phyloP scores from a whole-genome alignment of 2,888 invertebrate genomes.

The Yponomeuta sedellus region DNA sequence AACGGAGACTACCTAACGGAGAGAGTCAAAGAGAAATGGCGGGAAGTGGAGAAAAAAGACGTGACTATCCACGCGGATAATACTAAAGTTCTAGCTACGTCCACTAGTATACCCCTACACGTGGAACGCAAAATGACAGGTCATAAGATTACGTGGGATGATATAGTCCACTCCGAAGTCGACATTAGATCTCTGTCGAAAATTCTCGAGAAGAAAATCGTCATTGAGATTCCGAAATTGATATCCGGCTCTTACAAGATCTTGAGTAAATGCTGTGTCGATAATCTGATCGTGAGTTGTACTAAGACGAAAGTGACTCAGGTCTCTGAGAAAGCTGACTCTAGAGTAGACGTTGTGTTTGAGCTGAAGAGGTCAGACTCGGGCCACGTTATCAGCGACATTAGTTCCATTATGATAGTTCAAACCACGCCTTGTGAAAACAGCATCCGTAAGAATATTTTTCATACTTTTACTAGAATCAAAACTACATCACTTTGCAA shows the following conservation, averaged over 20 bases:
- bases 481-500: no score
- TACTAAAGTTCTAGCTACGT: slow-evolving; percentile 44
- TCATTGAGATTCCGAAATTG: slow-evolving; percentile 55
- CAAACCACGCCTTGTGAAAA: slow-evolving; percentile 26
- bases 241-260: slow-evolving; percentile 49
- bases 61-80: slow-evolving; percentile 22
- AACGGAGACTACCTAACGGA: slow-evolving; percentile 67
- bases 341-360: slow-evolving; percentile 49
- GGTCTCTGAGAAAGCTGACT: slow-evolving; percentile 24
- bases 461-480: no score
- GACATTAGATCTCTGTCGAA: slow-evolving; percentile 55
- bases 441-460: no score
- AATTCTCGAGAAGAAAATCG: slow-evolving; percentile 57
- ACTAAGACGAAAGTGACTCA: slow-evolving; percentile 31
- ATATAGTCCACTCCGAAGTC: slow-evolving; percentile 57
- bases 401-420: slow-evolving; percentile 52
- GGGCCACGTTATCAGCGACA: slow-evolving; percentile 47
- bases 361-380: slow-evolving; percentile 45
- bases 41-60: slow-evolving; percentile 32
- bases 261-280: slow-evolving; percentile 42
- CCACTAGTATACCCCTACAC: slow-evolving; percentile 50
- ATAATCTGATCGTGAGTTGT: slow-evolving; percentile 51
- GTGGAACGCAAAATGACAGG: slow-evolving; percentile 41
- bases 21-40: slow-evolving; percentile 62
- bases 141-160: slow-evolving; percentile 43